Evolutionary conservation across 2,888 invertebrate genomes (phyloP).

Genomic region (Enchytraeus crypticus): DNA sequence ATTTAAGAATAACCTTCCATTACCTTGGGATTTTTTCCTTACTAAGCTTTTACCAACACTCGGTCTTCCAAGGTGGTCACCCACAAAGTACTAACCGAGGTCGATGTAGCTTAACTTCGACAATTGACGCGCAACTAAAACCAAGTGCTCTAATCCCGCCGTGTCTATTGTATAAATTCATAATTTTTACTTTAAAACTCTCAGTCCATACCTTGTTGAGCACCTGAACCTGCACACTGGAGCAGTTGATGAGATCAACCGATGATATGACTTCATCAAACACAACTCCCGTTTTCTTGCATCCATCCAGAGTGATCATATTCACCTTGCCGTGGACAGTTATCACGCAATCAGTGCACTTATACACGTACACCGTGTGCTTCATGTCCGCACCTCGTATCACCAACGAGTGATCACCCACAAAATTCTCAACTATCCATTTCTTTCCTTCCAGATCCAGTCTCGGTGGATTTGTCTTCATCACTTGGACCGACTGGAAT

Average conservation of each 20-base stretch:
- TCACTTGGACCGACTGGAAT: neutral
- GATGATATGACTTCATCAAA: conserved; percentile 90
- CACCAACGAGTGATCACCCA: conserved; percentile 67
- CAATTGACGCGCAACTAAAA: too few relatives aligned
- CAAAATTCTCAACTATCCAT: conserved; percentile 76
- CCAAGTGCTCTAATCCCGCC: too few relatives aligned
- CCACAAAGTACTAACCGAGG: too few relatives aligned
- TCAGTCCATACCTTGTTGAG: too few relatives aligned
- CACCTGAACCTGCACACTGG: conserved; percentile 94
- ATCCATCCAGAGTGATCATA: conserved; percentile 87
- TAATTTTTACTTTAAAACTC: too few relatives aligned
- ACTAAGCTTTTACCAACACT: too few relatives aligned
- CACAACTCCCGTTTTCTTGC: conserved; percentile 89
- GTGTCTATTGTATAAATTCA: too few relatives aligned
- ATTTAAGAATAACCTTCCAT: too few relatives aligned
- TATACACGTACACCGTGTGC: conserved; percentile 92
- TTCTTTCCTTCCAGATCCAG: conserved; percentile 88
- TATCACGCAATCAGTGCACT: conserved; percentile 79
- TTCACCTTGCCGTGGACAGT: conserved; percentile 72
- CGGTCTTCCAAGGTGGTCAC: too few relatives aligned
- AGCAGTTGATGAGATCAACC: conserved; percentile 95
- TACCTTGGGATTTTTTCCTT: too few relatives aligned
- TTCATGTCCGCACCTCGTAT: conserved; percentile 89
- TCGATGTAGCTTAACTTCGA: too few relatives aligned
- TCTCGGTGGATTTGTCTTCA: conserved; percentile 23